A percentile compares a stretch with the other conserved stretches of the same genome.
These are phyloP conservation scores for Orchesellides sinensis DNA, from an alignment of 2,888 invertebrate species.

Conservation along the genomic window DNA sequence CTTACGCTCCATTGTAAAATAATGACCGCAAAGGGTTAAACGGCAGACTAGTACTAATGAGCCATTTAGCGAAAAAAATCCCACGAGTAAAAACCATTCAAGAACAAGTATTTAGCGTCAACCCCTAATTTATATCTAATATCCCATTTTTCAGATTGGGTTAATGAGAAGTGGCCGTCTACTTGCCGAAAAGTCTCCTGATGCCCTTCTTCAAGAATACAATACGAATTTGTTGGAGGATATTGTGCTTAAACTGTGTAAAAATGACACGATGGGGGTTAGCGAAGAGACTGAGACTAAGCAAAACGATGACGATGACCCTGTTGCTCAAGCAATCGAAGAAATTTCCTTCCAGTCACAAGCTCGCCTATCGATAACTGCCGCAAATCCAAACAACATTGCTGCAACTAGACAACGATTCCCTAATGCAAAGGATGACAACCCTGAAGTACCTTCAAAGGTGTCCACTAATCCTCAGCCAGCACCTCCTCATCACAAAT, in stretches of 20 bases:
- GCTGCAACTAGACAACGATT: slow-evolving; percentile 13
- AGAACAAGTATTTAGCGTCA: no score
- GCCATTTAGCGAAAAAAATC: no score
- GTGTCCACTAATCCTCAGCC: slow-evolving; percentile 51
- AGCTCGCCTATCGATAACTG: slow-evolving; percentile 52
- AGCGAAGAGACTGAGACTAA: slow-evolving; percentile 26
- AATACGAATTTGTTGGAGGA: slow-evolving; percentile 67
- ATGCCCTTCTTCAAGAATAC: slow-evolving; percentile 53
- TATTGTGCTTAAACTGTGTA: slow-evolving; percentile 67
- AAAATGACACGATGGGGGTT: slow-evolving; percentile 64
- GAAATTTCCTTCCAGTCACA: slow-evolving; percentile 65
- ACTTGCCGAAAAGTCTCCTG: slow-evolving; percentile 67
- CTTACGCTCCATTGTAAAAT: no score
- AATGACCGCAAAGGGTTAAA: no score
- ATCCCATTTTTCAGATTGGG: slow-evolving; percentile 58
- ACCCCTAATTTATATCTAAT: not conserved
- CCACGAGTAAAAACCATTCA: no score
- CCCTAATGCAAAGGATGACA: slow-evolving; percentile 8
- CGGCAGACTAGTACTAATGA: no score
- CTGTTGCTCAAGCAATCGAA: slow-evolving; percentile 63
- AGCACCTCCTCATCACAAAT: slow-evolving; percentile 27
- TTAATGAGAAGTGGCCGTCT: slow-evolving; percentile 71
- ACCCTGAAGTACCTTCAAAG: not conserved
- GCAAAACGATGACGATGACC: slow-evolving; percentile 43
- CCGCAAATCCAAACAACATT: slow-evolving; percentile 30